These are phyloP conservation scores for Anastrepha ludens DNA, from an alignment of 1,140 invertebrate species.

Conservation along the genomic window DNA sequence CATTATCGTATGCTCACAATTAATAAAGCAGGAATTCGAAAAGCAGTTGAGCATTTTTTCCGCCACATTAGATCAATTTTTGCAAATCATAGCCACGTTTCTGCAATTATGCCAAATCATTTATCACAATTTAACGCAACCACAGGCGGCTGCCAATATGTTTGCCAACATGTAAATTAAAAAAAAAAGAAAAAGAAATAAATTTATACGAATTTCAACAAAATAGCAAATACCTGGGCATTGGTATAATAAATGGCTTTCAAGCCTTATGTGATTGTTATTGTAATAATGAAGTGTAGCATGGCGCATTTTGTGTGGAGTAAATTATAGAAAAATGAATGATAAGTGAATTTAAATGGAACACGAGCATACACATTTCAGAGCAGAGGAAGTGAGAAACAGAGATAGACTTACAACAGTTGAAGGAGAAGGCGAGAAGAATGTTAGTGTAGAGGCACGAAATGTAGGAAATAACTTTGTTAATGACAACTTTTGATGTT, in stretches of 20 bases:
- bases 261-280: too few relatives aligned
- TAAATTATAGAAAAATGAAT: too few relatives aligned
- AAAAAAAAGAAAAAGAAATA: background rate
- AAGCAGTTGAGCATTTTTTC: background rate
- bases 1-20: slow-evolving; percentile 9
- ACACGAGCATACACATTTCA: too few relatives aligned
- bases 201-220: background rate
- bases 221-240: background rate
- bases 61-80: slow-evolving; percentile 5
- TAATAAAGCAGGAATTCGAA: background rate
- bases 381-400: too few relatives aligned
- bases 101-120: slow-evolving; percentile 33
- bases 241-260: background rate
- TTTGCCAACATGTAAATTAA: background rate
- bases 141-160: background rate
- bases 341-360: too few relatives aligned
- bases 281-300: too few relatives aligned
- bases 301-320: too few relatives aligned
- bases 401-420: too few relatives aligned
- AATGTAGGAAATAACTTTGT: too few relatives aligned
- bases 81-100: slow-evolving; percentile 33
- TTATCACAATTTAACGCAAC: slow-evolving; percentile 13
- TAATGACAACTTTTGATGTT: too few relatives aligned
- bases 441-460: too few relatives aligned
- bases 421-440: too few relatives aligned